phyloP scores from a whole-genome alignment of 2,797 vertebrate genomes.

The Staurois parvus region DNA sequence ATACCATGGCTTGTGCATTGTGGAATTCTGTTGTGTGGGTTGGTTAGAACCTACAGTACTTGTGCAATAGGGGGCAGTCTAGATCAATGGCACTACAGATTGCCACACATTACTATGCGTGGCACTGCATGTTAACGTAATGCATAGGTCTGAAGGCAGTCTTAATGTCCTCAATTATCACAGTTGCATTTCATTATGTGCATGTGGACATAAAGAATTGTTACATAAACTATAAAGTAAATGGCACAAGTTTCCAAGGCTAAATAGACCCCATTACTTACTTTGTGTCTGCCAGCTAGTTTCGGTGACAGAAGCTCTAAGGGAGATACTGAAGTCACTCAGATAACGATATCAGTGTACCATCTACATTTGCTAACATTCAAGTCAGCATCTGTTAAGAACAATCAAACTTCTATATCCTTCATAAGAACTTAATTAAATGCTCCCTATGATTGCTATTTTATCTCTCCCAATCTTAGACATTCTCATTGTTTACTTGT shows the following conservation, averaged over 20 bases:
- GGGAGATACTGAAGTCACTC: background rate
- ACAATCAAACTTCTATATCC: background rate
- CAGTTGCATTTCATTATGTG: background rate
- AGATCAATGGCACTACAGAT: no score
- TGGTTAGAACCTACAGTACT: no score
- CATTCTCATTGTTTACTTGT: slow-evolving; percentile 36
- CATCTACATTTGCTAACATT: slow-evolving; percentile 30
- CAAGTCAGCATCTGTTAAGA: slow-evolving; percentile 15
- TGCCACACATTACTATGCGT: no score
- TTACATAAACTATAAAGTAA: background rate
- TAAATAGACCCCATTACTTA: background rate
- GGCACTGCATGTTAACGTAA: no score
- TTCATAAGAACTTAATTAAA: slow-evolving; percentile 20
- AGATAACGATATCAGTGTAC: slow-evolving; percentile 1
- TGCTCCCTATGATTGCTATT: slow-evolving; percentile 23
- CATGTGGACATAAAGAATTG: background rate
- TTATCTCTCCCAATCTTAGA: slow-evolving; percentile 42
- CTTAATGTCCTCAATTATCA: background rate
- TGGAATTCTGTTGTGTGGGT: no score
- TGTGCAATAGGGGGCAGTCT: no score
- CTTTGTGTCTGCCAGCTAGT: background rate
- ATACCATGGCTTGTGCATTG: no score
- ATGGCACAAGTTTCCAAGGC: background rate
- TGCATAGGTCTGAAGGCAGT: no score
- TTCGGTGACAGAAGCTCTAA: background rate